Evolutionary conservation across 2,888 invertebrate species (phyloP).

Genomic region (Eledona agricola): DNA sequence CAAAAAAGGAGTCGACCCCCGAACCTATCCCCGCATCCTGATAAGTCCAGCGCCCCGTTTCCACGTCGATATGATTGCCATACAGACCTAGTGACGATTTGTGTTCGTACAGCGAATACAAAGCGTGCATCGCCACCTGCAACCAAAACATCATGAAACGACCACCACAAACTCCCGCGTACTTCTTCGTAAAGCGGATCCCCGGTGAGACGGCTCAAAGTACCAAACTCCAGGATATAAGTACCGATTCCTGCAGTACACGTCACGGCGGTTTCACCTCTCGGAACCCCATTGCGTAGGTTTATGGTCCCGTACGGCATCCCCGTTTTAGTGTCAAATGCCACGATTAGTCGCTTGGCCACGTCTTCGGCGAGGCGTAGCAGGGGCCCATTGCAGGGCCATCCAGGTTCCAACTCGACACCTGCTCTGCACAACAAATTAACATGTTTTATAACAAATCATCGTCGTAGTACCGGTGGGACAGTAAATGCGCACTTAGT

Average conservation of each 20-base stretch:
- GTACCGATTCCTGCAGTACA: conserved; percentile 99
- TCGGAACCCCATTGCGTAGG: conserved; percentile 88
- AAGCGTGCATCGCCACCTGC: conserved; percentile 88
- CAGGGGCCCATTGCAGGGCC: conserved; percentile 97
- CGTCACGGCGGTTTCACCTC: conserved; percentile 94
- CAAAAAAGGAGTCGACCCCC: conserved; percentile 97
- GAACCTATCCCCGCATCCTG: conserved; percentile 97
- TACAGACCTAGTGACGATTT: conserved; percentile 88
- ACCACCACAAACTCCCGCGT: conserved; percentile 21
- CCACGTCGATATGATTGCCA: conserved; percentile 97
- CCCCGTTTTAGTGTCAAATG: conserved; percentile 89
- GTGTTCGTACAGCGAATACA: conserved; percentile 86
- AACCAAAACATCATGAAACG: conserved; percentile 42
- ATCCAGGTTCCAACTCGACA: conserved; percentile 84
- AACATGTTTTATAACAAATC: conserved; percentile 4
- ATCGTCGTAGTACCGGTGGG: conserved; percentile 70
- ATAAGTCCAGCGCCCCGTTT: conserved; percentile 96
- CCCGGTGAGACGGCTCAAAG: conserved; percentile 91
- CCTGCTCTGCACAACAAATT: no score
- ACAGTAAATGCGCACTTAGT: conserved; percentile 93
- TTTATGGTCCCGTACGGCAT: conserved; percentile 99
- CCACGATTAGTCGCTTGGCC: conserved; percentile 88
- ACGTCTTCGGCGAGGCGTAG: conserved; percentile 93
- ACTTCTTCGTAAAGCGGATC: conserved; percentile 94
- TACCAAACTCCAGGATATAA: conserved; percentile 95